Evolutionary conservation across 2,888 invertebrate species (phyloP).

Genomic region (Cylloceria caligata): DNA sequence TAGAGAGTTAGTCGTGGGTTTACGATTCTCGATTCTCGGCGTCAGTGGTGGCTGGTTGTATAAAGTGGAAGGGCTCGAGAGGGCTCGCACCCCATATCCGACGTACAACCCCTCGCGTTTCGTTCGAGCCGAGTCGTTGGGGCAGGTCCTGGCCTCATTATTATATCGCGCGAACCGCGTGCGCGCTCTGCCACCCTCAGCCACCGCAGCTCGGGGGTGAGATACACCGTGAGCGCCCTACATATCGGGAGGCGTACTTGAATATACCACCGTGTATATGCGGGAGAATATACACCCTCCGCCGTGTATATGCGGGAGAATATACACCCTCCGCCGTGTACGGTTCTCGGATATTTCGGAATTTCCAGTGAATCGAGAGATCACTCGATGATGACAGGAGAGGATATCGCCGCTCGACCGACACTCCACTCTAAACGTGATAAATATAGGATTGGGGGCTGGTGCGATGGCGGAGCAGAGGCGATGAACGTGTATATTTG

Average conservation of each 20-base stretch:
- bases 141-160: conserved; percentile 75
- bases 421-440: conserved; percentile 55
- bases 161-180: conserved; percentile 71
- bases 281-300: conserved; percentile 1
- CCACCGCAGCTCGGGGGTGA: conserved; percentile 30
- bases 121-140: conserved; percentile 55
- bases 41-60: conserved; percentile 63
- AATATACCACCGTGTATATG: conserved; percentile 22
- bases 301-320: conserved; percentile 8
- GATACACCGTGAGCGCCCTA: conserved; percentile 16
- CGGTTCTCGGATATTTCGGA: conserved; percentile 38
- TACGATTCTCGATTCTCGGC: conserved; percentile 79
- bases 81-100: conserved; percentile 52
- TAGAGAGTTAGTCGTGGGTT: conserved; percentile 73
- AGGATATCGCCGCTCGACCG: conserved; percentile 54
- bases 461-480: neutral
- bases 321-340: neutral
- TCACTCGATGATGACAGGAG: conserved; percentile 67
- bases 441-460: conserved; percentile 58
- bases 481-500: conserved; percentile 12
- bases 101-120: conserved; percentile 60
- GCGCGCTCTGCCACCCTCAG: conserved; percentile 42
- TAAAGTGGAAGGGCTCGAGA: conserved; percentile 56
- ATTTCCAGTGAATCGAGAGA: conserved; percentile 56
- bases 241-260: neutral